These are phyloP conservation scores for Myotis daubentonii DNA, from an alignment of 2,797 vertebrate genomes.

Conservation along the genomic window DNA sequence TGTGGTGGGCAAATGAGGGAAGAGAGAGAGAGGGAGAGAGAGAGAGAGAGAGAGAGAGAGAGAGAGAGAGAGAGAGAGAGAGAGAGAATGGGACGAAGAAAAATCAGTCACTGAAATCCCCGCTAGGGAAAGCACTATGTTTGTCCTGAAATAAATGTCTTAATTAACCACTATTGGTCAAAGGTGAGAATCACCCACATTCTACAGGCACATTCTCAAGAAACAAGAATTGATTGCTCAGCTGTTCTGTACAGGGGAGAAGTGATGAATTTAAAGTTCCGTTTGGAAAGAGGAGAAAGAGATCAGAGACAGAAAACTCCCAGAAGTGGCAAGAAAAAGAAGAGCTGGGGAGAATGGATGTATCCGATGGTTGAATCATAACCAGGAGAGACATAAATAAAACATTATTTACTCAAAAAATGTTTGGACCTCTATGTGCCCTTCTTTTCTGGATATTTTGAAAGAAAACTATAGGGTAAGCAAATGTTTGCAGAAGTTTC, in stretches of 20 bases:
- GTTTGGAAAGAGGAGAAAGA: not conserved
- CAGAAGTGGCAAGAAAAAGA: not conserved
- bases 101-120: not conserved
- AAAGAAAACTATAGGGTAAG: slow-evolving; percentile 64
- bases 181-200: not conserved
- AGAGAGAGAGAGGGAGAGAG: too few species aligned
- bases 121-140: not conserved
- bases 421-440: not conserved
- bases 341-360: not conserved
- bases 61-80: too few species aligned
- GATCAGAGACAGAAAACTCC: not conserved
- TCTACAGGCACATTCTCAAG: not conserved
- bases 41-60: too few species aligned
- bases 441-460: slow-evolving; percentile 48
- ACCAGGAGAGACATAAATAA: not conserved
- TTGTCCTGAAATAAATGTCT: not conserved
- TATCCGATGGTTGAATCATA: not conserved
- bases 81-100: not conserved
- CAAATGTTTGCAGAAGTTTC: slow-evolving; percentile 40
- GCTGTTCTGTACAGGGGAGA: not conserved
- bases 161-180: not conserved
- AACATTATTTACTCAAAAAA: not conserved
- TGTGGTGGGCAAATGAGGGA: not conserved
- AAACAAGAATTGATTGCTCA: not conserved
- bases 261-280: not conserved